Conservation (phyloP, 2,888 invertebrate species). For the Ceraclea dissimilis region DNA sequence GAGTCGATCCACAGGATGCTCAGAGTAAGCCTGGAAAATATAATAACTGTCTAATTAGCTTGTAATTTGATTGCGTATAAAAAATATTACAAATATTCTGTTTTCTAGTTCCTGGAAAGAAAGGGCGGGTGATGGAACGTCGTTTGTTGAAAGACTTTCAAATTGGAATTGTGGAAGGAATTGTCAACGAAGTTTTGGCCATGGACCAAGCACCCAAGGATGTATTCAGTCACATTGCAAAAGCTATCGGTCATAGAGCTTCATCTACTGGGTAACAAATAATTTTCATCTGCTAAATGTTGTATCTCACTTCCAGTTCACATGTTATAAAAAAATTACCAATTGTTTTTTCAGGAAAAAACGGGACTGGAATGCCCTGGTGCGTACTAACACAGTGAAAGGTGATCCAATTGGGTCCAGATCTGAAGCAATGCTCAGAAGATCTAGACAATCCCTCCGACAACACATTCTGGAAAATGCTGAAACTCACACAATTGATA, state of each 20-base stretch:
- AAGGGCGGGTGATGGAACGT: conserved; percentile 80
- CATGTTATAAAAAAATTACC: too few relatives aligned
- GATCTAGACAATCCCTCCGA: conserved; percentile 64
- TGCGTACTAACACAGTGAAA: conserved; percentile 59
- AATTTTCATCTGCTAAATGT: not conserved
- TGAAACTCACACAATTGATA: conserved; percentile 58
- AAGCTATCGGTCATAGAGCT: conserved; percentile 62
- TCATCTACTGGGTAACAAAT: conserved; percentile 33
- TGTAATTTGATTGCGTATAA: too few relatives aligned
- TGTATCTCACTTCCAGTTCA: too few relatives aligned
- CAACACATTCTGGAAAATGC: conserved; percentile 63
- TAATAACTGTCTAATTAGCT: not conserved
- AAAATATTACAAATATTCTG: too few relatives aligned
- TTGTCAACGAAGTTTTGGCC: conserved; percentile 65
- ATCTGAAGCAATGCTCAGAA: conserved; percentile 55
- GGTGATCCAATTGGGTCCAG: conserved; percentile 75
- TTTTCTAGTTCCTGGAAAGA: conserved; percentile 68
- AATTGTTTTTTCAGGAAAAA: conserved; percentile 44
- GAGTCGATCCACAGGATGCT: conserved; percentile 58
- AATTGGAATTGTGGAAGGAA: conserved; percentile 79
- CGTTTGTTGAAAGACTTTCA: conserved; percentile 84
- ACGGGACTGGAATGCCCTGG: conserved; percentile 81
- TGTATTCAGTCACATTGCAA: conserved; percentile 77
- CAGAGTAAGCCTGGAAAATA: conserved; percentile 39
- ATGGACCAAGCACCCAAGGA: conserved; percentile 64